Percentiles rank a stretch among this genome's conserved stretches.
Evolutionary conservation across 2,113 vertebrate genomes (phyloP).

Genomic region (Eulemur macaco): DNA sequence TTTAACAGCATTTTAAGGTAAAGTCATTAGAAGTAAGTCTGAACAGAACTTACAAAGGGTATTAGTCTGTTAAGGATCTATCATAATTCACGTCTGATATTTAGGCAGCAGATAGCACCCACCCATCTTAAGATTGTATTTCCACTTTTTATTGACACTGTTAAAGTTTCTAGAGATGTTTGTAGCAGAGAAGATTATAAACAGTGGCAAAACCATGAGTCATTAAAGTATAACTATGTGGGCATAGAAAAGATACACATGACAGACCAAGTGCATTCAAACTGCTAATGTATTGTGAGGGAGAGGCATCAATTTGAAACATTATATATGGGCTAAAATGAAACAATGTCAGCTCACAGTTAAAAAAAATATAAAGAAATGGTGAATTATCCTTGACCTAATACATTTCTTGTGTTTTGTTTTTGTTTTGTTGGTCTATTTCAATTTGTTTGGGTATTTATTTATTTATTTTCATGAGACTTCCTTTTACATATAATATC

Average conservation of each 20-base stretch:
- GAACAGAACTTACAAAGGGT: background rate
- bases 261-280: background rate
- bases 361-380: background rate
- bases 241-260: background rate
- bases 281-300: background rate
- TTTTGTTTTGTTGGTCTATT: background rate
- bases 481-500: constrained; percentile 30
- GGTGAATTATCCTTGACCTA: background rate
- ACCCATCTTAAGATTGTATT: background rate
- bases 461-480: background rate
- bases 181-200: background rate
- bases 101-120: background rate
- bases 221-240: background rate
- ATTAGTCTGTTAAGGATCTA: background rate
- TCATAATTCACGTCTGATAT: background rate
- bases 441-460: constrained; percentile 34
- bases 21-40: background rate
- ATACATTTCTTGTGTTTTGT: background rate
- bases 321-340: background rate
- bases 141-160: background rate
- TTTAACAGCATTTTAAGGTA: background rate
- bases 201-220: background rate
- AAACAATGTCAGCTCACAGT: background rate
- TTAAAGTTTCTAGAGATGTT: background rate
- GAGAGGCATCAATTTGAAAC: background rate